These are phyloP conservation scores for Meteorus sp. DNA, from an alignment of 1,140 invertebrate species.

Conservation along the genomic window DNA sequence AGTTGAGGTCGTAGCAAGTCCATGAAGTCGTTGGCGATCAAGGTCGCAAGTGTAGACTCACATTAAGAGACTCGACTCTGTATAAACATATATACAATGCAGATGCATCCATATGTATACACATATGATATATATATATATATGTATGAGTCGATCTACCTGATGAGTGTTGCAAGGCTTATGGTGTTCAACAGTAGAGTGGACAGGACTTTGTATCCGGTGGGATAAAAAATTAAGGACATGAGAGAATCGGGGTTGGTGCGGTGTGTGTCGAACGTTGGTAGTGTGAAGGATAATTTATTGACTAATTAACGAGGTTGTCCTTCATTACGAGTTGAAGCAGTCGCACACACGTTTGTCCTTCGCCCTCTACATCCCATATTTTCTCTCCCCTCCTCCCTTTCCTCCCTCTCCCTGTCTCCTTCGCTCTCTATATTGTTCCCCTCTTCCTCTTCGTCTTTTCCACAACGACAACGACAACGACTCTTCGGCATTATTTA, in stretches of 20 bases:
- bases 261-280: slow-evolving; percentile 40
- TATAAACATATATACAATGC: not conserved
- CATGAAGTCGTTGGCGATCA: slow-evolving; percentile 1
- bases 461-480: too few species aligned
- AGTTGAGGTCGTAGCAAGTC: slow-evolving; percentile 12
- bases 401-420: slow-evolving; percentile 16
- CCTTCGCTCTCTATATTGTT: slow-evolving; percentile 12
- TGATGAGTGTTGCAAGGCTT: slow-evolving; percentile 28
- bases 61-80: slow-evolving; percentile 5
- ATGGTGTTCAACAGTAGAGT: too few species aligned
- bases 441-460: too few species aligned
- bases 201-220: slow-evolving; percentile 15
- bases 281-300: slow-evolving; percentile 58
- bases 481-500: slow-evolving; percentile 47
- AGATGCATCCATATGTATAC: not conserved
- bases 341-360: slow-evolving; percentile 43
- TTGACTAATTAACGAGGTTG: slow-evolving; percentile 59
- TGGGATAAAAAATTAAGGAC: slow-evolving; percentile 19
- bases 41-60: slow-evolving; percentile 10
- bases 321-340: slow-evolving; percentile 56
- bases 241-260: not conserved
- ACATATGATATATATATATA: not conserved
- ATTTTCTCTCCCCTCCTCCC: slow-evolving; percentile 17
- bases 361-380: slow-evolving; percentile 4
- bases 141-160: slow-evolving; percentile 16